phyloP scores from a whole-genome alignment of 2,888 invertebrate species.

The Ichneumoninae sp. region DNA sequence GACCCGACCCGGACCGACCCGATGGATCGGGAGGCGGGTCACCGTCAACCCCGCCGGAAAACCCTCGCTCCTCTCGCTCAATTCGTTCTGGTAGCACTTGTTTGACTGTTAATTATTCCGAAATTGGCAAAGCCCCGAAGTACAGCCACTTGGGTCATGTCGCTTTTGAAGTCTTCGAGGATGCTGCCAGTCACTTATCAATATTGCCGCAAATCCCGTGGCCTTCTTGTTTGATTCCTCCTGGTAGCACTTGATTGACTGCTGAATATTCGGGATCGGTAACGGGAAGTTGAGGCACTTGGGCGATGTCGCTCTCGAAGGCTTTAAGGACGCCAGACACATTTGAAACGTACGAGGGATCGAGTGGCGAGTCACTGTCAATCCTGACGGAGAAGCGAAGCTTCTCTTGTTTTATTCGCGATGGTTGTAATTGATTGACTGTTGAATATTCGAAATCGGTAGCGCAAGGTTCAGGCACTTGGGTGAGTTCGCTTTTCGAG shows the following conservation, averaged over 20 bases:
- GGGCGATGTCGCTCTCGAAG: neutral
- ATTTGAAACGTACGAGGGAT: too few relatives aligned
- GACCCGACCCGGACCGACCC: slow-evolving; percentile 42
- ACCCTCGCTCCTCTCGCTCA: neutral
- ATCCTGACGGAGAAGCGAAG: neutral
- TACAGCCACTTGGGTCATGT: neutral
- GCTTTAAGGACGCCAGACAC: neutral
- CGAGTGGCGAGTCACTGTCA: neutral
- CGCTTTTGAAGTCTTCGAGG: neutral
- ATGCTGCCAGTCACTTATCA: neutral
- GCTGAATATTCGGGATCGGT: neutral
- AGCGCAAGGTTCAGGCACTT: neutral
- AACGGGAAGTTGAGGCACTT: neutral
- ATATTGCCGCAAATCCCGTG: neutral
- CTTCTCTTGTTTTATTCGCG: neutral
- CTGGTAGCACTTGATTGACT: neutral
- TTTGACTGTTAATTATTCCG: neutral
- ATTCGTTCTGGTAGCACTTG: slow-evolving; percentile 6
- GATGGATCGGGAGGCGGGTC: slow-evolving; percentile 25
- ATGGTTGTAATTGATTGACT: neutral
- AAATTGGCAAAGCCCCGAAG: neutral
- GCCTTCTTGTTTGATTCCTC: neutral
- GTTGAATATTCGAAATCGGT: neutral
- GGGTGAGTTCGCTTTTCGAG: neutral
- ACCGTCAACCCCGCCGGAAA: slow-evolving; percentile 30